A percentile compares a stretch with the other conserved stretches of the same genome.
Conservation (phyloP, 1,140 invertebrate genomes). For the Choristoneura fumiferana region DNA sequence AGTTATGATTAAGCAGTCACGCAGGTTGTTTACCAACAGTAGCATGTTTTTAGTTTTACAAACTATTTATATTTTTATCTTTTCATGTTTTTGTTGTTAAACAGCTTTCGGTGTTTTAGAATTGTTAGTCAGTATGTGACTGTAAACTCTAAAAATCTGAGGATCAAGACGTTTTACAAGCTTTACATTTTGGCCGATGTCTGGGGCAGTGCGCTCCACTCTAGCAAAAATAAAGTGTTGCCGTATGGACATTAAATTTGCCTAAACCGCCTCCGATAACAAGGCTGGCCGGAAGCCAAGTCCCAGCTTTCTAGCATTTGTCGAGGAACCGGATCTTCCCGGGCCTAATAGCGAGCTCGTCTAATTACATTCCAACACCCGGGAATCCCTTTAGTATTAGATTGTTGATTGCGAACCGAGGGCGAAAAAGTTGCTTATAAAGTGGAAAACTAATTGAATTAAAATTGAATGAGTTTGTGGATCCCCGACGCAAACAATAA, state of each 20-base stretch:
- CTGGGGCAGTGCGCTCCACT: neutral
- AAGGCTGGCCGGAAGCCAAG: slow-evolving; percentile 7
- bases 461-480: slow-evolving; percentile 13
- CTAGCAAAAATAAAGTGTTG: slow-evolving; percentile 14
- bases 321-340: neutral
- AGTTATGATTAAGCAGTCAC: too few species aligned
- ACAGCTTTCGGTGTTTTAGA: too few species aligned
- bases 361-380: slow-evolving; percentile 16
- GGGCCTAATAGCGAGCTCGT: slow-evolving; percentile 4
- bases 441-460: slow-evolving; percentile 19
- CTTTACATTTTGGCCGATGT: slow-evolving; percentile 8
- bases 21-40: too few species aligned
- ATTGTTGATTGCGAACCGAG: neutral
- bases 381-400: slow-evolving; percentile 1
- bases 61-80: too few species aligned
- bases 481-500: slow-evolving; percentile 7
- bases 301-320: slow-evolving; percentile 12
- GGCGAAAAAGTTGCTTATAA: slow-evolving; percentile 7
- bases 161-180: neutral
- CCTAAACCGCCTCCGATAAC: slow-evolving; percentile 18
- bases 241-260: slow-evolving; percentile 16
- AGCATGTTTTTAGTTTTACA: too few species aligned
- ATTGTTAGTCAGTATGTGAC: too few species aligned
- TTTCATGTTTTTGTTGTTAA: too few species aligned
- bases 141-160: too few species aligned